Evolutionary conservation across 2,797 vertebrate genomes (phyloP), one percentile per base, ranked within the genome.

Genomic region (Squalus acanthias): DNA sequence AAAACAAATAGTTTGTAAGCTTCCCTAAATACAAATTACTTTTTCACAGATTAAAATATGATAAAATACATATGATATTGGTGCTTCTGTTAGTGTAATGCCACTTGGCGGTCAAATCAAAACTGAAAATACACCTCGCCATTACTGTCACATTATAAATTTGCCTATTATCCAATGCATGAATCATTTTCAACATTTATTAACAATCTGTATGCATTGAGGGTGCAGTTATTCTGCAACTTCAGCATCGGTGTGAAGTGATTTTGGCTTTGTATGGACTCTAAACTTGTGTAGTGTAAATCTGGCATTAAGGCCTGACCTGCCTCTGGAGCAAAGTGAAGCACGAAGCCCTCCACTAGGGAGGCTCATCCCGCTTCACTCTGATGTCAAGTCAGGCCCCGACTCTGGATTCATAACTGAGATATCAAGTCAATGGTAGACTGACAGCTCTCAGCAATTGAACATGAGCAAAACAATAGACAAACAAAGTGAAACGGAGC

Each of bases 1-100:
- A 98, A 98, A 97, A 98, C 97, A 97, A 97, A 96, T 97, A 98
- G 97, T 98, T 97, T 97, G 97, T 97, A 98, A 98, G 98, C 97
- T 98, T 97, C 97, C 96, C 96, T 98, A 97, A 95, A 96, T 97
- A 98, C 98, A 98, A 97, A 97, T 98, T 97, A 97, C 97, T 98
- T 98, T 98, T 97, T 98, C 97, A 96, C 96, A 96, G 95, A 96
- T 97, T 85, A 97, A 97, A 97, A 98, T 97, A 97, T 97, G 96
- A 96, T 97, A 97, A 89, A 20, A 46, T 87, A 26, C 15, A 3
- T 33, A 63, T 33, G 29, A 91, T 63, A 2, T 5, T 24, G 8
- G 46, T 57, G 46, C 24, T 53, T 72, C 67, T 50, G 24, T 95
- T 26, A 29, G 22, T 29, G 24, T 29, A 53, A 17, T 53, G 9